These are phyloP conservation scores for Tribolium madens DNA, from an alignment of 1,140 invertebrate species.

Conservation along the genomic window DNA sequence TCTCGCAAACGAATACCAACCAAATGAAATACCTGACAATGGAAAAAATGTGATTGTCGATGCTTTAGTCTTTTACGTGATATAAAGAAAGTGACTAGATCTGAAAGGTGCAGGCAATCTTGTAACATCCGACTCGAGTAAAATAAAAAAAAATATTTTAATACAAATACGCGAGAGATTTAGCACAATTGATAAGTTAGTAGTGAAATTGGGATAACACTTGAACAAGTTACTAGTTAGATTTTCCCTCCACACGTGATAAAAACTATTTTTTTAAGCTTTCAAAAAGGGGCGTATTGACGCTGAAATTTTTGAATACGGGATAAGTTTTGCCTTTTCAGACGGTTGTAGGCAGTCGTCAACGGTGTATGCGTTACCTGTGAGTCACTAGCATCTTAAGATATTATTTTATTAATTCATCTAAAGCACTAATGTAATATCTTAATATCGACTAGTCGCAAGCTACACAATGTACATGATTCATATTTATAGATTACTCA, in stretches of 20 bases:
- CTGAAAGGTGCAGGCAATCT: conserved; percentile 49
- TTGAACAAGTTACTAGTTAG: conserved; percentile 49
- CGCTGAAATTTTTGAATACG: conserved; percentile 53
- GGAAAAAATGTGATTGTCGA: conserved; percentile 49
- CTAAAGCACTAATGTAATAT: conserved; percentile 17
- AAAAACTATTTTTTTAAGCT: conserved; percentile 61
- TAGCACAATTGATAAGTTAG: conserved; percentile 49
- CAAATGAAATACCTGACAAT: conserved; percentile 42
- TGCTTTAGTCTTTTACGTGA: conserved; percentile 50
- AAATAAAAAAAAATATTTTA: conserved; percentile 49
- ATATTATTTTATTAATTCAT: conserved; percentile 36
- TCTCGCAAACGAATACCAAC: conserved; percentile 36
- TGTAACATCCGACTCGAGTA: conserved; percentile 39
- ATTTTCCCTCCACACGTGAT: conserved; percentile 59
- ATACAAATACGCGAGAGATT: conserved; percentile 42
- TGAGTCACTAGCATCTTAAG: conserved; percentile 49
- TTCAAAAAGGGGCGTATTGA: conserved; percentile 46
- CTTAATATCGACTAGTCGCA: conserved; percentile 57
- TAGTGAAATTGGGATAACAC: conserved; percentile 41
- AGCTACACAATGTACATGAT: conserved; percentile 66
- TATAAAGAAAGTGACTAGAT: conserved; percentile 38
- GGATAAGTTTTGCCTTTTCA: conserved; percentile 52
- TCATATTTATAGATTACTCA: conserved; percentile 64
- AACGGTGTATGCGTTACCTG: conserved; percentile 60
- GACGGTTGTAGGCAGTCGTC: conserved; percentile 52